These are phyloP conservation scores for Cremastinae sp. DNA, from an alignment of 2,888 invertebrate species.

Conservation along the genomic window DNA sequence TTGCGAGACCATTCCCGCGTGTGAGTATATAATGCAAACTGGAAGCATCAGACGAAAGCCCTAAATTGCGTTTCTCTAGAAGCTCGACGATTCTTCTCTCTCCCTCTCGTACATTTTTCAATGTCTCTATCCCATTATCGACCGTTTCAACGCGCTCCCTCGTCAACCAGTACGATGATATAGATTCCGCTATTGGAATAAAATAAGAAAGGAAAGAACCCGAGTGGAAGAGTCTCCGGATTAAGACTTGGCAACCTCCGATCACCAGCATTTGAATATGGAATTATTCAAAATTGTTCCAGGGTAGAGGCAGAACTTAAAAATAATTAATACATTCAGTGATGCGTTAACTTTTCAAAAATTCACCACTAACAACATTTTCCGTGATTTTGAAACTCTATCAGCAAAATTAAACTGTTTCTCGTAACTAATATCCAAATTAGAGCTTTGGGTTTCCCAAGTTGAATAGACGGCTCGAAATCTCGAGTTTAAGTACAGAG, in stretches of 20 bases:
- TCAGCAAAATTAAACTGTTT: too few relatives aligned
- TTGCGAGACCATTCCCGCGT: slow-evolving; percentile 63
- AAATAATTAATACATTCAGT: too few relatives aligned
- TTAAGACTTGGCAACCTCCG: background rate
- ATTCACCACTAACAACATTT: too few relatives aligned
- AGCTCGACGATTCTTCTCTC: background rate
- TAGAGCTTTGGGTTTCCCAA: too few relatives aligned
- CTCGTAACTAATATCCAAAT: too few relatives aligned
- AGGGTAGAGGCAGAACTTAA: too few relatives aligned
- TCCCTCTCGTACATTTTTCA: slow-evolving; percentile 34
- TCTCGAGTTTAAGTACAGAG: too few relatives aligned
- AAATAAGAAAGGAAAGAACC: slow-evolving; percentile 38
- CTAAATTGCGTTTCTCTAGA: slow-evolving; percentile 52
- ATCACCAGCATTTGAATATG: background rate
- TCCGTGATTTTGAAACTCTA: too few relatives aligned
- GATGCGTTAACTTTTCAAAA: too few relatives aligned
- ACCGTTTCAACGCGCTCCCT: slow-evolving; percentile 22
- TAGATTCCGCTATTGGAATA: slow-evolving; percentile 12
- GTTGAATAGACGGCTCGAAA: too few relatives aligned
- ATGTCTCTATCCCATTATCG: slow-evolving; percentile 34
- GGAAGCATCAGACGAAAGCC: slow-evolving; percentile 38
- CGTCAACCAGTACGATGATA: slow-evolving; percentile 30
- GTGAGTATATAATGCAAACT: slow-evolving; percentile 46
- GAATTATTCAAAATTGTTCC: background rate
- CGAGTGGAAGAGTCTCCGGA: slow-evolving; percentile 30